phyloP scores from a whole-genome alignment of 2,797 vertebrate genomes.

The Lutjanus argentimaculatus region DNA sequence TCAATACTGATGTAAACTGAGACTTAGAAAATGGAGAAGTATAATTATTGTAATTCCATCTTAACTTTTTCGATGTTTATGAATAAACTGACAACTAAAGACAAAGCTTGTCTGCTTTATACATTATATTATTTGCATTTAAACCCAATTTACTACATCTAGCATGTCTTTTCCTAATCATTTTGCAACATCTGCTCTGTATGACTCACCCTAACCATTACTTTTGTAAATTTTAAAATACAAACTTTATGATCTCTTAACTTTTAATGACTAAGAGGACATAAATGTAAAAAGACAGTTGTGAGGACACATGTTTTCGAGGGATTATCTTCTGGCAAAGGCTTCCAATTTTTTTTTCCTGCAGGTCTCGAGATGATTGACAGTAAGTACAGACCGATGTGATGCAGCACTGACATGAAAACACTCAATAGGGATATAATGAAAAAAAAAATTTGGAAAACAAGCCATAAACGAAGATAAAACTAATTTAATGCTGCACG shows the following conservation, averaged over 20 bases:
- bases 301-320: not conserved
- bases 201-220: not conserved
- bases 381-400: constrained; percentile 18
- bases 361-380: constrained; percentile 7
- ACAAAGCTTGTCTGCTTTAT: not conserved
- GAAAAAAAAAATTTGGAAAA: constrained; percentile 1
- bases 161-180: too few species aligned
- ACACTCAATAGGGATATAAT: not conserved
- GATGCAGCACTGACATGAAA: constrained; percentile 16
- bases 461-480: too few species aligned
- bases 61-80: too few species aligned
- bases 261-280: constrained; percentile 4
- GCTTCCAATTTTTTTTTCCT: constrained; percentile 22
- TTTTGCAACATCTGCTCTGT: too few species aligned
- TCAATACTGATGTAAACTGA: too few species aligned
- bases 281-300: not conserved
- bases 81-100: too few species aligned
- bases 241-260: not conserved
- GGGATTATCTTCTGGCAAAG: not conserved
- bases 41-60: too few species aligned
- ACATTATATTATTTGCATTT: too few species aligned
- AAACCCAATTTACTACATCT: too few species aligned
- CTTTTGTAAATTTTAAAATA: not conserved
- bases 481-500: not conserved
- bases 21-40: too few species aligned